These are phyloP conservation scores for Colletes gigas DNA, from an alignment of 1,140 invertebrate species.

Conservation along the genomic window DNA sequence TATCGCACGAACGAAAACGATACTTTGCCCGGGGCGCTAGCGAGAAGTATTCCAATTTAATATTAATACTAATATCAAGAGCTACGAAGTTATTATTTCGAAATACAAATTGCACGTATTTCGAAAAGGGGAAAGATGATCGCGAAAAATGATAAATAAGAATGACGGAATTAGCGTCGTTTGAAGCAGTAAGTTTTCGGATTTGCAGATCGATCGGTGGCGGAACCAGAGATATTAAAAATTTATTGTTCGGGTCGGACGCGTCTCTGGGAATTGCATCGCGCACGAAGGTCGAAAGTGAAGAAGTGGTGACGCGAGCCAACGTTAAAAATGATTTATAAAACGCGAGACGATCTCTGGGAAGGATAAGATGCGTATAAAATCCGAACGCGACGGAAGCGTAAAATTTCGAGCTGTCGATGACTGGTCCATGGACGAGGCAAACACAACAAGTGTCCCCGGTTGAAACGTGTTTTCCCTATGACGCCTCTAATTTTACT, in stretches of 20 bases:
- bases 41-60: not conserved
- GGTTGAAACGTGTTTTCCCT: conserved; percentile 15
- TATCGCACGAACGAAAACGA: conserved; percentile 8
- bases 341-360: not conserved
- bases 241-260: not conserved
- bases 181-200: not conserved
- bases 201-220: not conserved
- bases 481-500: conserved; percentile 31
- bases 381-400: too few relatives aligned
- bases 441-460: conserved; percentile 26
- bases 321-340: conserved; percentile 2
- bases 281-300: not conserved
- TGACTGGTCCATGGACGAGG: not conserved
- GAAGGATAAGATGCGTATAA: too few relatives aligned
- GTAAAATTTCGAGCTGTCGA: not conserved
- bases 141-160: not conserved
- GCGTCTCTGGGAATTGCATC: not conserved
- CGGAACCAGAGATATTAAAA: not conserved
- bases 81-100: too few relatives aligned
- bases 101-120: too few relatives aligned
- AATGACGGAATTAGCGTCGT: not conserved
- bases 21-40: not conserved
- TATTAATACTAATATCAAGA: too few relatives aligned
- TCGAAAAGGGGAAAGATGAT: too few relatives aligned
- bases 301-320: not conserved